These are phyloP conservation scores for Lepidostoma basale DNA, from an alignment of 1,140 invertebrate genomes.

Conservation along the genomic window DNA sequence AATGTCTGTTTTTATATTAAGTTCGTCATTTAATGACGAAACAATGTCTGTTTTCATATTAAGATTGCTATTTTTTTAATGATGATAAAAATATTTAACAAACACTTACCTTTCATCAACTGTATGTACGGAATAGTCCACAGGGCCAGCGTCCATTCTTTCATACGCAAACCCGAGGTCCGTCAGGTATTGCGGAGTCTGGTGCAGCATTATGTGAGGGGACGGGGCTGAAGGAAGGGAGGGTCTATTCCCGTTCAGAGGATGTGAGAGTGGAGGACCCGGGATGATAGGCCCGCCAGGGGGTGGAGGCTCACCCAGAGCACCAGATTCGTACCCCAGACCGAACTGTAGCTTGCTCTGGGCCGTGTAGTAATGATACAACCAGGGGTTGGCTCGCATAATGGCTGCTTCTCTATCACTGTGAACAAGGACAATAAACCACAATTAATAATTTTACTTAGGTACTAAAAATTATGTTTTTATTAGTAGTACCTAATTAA, in stretches of 20 bases:
- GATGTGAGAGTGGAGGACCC: constrained; percentile 48
- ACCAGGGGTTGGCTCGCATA: constrained; percentile 89
- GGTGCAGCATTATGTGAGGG: constrained; percentile 49
- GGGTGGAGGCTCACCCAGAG: constrained; percentile 31
- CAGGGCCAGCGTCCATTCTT: constrained; percentile 56
- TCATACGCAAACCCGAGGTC: constrained; percentile 59
- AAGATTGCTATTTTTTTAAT: too few species aligned
- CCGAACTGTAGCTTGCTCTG: constrained; percentile 93
- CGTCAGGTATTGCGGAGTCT: constrained; percentile 39
- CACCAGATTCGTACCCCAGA: constrained; percentile 67
- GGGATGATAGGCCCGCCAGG: neutral
- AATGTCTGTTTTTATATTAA: too few species aligned
- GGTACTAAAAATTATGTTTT: too few species aligned
- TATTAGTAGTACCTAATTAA: too few species aligned
- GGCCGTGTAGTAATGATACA: constrained; percentile 92
- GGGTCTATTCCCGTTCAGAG: constrained; percentile 48
- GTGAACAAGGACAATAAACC: constrained; percentile 51
- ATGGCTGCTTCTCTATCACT: constrained; percentile 90
- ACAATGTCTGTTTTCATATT: too few species aligned
- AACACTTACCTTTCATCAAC: constrained; percentile 57
- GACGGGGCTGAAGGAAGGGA: constrained; percentile 38
- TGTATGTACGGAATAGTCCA: constrained; percentile 59
- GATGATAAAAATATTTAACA: neutral
- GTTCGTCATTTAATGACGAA: too few species aligned
- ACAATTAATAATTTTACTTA: too few species aligned